phyloP scores from a whole-genome alignment of 1,140 invertebrate species.

The Anastrepha obliqua region DNA sequence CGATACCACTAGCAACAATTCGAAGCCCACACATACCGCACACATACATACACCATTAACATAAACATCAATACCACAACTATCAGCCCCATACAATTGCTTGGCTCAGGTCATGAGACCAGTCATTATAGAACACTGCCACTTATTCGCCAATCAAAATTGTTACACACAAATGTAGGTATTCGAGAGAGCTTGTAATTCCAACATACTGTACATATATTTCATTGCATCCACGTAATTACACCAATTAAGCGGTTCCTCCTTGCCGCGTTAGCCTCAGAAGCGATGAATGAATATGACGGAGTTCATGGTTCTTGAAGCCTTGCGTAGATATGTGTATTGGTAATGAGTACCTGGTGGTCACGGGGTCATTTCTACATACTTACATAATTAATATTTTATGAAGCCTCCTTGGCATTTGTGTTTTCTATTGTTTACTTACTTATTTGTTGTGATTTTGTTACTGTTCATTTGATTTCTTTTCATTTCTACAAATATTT shows the following conservation, averaged over 20 bases:
- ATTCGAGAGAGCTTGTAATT: neutral
- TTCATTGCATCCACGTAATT: neutral
- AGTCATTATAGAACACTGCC: neutral
- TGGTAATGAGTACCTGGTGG: neutral
- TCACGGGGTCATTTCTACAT: neutral
- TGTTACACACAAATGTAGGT: neutral
- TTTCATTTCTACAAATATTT: neutral
- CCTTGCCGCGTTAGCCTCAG: neutral
- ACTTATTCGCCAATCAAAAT: slow-evolving; percentile 12
- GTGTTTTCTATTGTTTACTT: slow-evolving; percentile 4
- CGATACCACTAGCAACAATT: neutral
- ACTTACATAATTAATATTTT: neutral
- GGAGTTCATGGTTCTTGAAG: neutral
- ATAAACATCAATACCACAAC: neutral
- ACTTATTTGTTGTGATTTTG: slow-evolving; percentile 8
- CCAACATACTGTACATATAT: neutral
- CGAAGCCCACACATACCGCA: neutral
- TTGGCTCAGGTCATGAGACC: neutral
- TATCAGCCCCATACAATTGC: neutral
- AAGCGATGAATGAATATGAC: neutral
- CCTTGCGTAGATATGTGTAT: neutral
- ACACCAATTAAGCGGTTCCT: neutral
- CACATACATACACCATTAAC: neutral
- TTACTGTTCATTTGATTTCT: neutral
- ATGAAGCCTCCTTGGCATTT: slow-evolving; percentile 10